phyloP scores from a whole-genome alignment of 53 echinoderm and acorn worm species.

The Patiria pectinifera region DNA sequence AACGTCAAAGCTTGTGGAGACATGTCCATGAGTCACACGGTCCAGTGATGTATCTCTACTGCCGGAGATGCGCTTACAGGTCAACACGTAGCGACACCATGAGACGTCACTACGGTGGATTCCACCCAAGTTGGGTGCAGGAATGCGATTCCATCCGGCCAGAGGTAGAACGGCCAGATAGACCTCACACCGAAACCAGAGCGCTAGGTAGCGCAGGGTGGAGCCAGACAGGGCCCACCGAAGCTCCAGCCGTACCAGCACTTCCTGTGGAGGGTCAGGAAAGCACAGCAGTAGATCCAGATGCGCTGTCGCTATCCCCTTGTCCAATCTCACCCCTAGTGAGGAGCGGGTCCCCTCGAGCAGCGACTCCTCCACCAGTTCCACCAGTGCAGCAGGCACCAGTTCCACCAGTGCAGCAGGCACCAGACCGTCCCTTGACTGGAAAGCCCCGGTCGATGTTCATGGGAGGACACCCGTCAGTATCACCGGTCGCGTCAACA shows the following conservation, averaged over 20 bases:
- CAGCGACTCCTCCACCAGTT: not conserved
- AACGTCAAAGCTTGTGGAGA: not conserved
- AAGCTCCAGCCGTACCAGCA: not conserved
- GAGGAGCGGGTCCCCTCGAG: not conserved
- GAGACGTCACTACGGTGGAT: not conserved
- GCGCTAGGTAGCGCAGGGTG: not conserved
- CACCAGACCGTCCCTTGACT: not conserved
- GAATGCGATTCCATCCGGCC: not conserved
- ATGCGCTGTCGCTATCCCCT: slow-evolving; percentile 2
- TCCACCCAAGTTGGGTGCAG: not conserved
- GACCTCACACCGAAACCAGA: not conserved
- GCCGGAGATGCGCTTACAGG: not conserved
- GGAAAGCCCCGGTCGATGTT: not conserved
- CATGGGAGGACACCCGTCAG: not conserved
- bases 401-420: not conserved
- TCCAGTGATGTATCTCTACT: not conserved
- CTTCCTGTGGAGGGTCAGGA: not conserved
- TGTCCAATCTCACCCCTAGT: slow-evolving; percentile 14
- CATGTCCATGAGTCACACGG: not conserved
- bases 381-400: not conserved
- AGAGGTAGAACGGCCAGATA: not conserved
- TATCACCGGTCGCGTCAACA: not conserved
- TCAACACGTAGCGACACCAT: not conserved
- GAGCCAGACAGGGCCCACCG: not conserved
- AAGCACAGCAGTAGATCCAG: not conserved